A percentile compares a stretch with the other conserved stretches of the same genome.
Evolutionary conservation across 1,140 invertebrate species (phyloP).

Genomic region (Drosophila rhopaloa): DNA sequence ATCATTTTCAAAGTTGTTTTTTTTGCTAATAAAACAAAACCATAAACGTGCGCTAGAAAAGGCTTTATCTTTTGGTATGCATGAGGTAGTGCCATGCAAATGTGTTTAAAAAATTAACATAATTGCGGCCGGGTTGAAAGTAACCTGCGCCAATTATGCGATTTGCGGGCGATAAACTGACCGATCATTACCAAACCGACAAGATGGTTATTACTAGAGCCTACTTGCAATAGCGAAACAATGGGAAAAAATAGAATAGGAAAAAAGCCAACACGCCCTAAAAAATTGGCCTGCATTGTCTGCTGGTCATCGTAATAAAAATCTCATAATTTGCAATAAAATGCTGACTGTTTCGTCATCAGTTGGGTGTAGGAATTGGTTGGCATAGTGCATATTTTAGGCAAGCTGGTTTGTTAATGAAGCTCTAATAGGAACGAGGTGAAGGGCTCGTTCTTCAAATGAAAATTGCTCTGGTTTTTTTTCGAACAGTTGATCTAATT

Average conservation of each 20-base stretch:
- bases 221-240: slow-evolving; percentile 48
- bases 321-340: slow-evolving; percentile 32
- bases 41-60: not conserved
- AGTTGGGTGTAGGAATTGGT: slow-evolving; percentile 6
- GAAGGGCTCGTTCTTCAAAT: slow-evolving; percentile 34
- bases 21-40: not conserved
- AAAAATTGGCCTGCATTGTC: slow-evolving; percentile 41
- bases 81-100: slow-evolving; percentile 33
- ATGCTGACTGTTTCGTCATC: slow-evolving; percentile 36
- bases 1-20: no score
- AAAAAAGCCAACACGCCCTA: slow-evolving; percentile 27
- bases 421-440: slow-evolving; percentile 36
- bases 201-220: slow-evolving; percentile 69
- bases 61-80: not conserved
- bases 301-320: slow-evolving; percentile 31
- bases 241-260: slow-evolving; percentile 31
- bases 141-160: slow-evolving; percentile 61
- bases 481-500: slow-evolving; percentile 40
- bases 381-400: slow-evolving; percentile 39
- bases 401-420: slow-evolving; percentile 29
- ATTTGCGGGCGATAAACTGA: slow-evolving; percentile 73
- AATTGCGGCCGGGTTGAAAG: slow-evolving; percentile 40
- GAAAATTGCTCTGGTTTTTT: slow-evolving; percentile 26
- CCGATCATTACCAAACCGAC: slow-evolving; percentile 69
- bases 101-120: slow-evolving; percentile 61